phyloP scores from a whole-genome alignment of 1,140 invertebrate species.

The Drosophila murphyi region DNA sequence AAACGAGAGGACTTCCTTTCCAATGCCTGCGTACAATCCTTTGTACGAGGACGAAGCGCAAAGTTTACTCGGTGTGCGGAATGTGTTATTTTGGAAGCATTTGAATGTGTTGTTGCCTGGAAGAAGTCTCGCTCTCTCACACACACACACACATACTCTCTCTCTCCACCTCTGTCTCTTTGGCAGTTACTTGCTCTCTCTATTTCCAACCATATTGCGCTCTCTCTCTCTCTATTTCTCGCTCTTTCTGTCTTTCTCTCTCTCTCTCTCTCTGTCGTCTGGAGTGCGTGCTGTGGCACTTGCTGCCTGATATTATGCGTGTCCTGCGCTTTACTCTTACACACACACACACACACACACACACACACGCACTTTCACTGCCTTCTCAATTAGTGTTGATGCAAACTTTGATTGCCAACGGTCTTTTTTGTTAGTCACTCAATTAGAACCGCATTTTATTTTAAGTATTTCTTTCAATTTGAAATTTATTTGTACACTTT shows the following conservation, averaged over 20 bases:
- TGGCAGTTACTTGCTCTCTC: no score
- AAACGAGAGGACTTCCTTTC: conserved; percentile 49
- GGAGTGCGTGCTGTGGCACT: conserved; percentile 48
- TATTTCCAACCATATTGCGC: not conserved
- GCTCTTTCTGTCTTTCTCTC: conserved; percentile 39
- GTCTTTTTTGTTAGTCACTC: conserved; percentile 9
- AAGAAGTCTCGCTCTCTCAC: conserved; percentile 43
- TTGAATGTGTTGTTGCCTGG: conserved; percentile 48
- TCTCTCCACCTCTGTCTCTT: conserved; percentile 14
- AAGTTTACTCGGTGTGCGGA: conserved; percentile 20
- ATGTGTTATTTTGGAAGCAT: conserved; percentile 79
- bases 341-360: not conserved
- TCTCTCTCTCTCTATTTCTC: conserved; percentile 14
- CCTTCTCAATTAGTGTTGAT: conserved; percentile 27
- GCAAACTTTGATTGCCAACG: conserved; percentile 37
- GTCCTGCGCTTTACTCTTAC: conserved; percentile 25
- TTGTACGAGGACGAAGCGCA: conserved; percentile 50
- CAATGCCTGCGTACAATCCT: conserved; percentile 71
- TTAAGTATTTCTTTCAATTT: conserved; percentile 20
- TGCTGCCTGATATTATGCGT: conserved; percentile 29
- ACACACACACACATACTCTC: conserved; percentile 4
- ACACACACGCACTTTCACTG: conserved; percentile 7
- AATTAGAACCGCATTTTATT: conserved; percentile 7
- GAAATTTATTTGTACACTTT: conserved; percentile 21
- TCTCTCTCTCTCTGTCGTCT: not conserved